Evolutionary conservation across 2,113 vertebrate species (phyloP).

Genomic region (Clarias gariepinus): DNA sequence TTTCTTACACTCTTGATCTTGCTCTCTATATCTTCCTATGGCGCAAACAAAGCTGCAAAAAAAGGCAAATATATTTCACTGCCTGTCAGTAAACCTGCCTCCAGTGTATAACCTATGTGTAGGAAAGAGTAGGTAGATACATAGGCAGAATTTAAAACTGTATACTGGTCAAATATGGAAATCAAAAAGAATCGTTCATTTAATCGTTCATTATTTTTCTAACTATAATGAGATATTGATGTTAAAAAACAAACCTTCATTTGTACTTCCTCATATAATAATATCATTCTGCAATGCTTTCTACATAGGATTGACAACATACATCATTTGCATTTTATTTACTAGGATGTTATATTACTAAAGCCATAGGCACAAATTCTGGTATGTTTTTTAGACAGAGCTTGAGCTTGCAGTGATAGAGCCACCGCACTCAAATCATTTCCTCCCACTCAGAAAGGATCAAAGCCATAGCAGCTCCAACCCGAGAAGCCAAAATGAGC

Average conservation of each 20-base stretch:
- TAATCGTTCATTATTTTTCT: background rate
- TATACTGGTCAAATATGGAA: slow-evolving; percentile 25
- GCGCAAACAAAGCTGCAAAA: background rate
- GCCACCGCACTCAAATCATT: slow-evolving; percentile 28
- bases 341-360: background rate
- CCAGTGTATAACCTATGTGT: background rate
- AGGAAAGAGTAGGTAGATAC: background rate
- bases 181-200: slow-evolving; percentile 6
- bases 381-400: background rate
- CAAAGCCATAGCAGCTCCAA: slow-evolving; percentile 7
- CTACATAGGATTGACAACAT: background rate
- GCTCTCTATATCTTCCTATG: background rate
- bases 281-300: background rate
- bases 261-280: background rate
- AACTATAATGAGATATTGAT: background rate
- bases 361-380: background rate
- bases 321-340: background rate
- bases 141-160: slow-evolving; percentile 19
- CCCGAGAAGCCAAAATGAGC: slow-evolving; percentile 30
- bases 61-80: background rate
- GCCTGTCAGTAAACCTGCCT: background rate
- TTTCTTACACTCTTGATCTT: background rate
- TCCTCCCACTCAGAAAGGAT: slow-evolving; percentile 33
- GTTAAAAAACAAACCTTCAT: background rate
- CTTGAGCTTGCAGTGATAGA: slow-evolving; percentile 14